phyloP scores from a whole-genome alignment of 2,113 vertebrate species.

The Gnathonemus longibarbis region DNA sequence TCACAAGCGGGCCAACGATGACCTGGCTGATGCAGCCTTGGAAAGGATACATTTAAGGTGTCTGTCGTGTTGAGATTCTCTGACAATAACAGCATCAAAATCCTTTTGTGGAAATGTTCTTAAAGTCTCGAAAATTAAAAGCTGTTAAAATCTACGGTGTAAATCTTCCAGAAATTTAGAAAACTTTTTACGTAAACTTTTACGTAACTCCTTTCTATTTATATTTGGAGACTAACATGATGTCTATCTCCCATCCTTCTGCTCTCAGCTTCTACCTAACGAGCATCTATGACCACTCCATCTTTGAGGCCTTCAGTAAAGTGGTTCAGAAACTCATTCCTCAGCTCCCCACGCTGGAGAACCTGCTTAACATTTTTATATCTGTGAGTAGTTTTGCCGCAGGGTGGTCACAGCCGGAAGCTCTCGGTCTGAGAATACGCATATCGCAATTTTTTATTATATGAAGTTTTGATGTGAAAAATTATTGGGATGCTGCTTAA shows the following conservation, averaged over 20 bases:
- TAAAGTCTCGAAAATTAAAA: background rate
- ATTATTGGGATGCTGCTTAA: background rate
- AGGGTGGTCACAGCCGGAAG: too few relatives aligned
- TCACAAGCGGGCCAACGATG: constrained; percentile 84
- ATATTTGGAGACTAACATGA: background rate
- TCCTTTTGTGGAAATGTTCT: background rate
- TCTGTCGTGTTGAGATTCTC: background rate
- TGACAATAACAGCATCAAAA: background rate
- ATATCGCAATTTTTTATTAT: background rate
- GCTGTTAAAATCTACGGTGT: too few relatives aligned
- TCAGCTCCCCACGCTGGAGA: constrained; percentile 81
- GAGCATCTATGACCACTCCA: constrained; percentile 86
- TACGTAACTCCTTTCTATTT: background rate
- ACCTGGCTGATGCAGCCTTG: constrained; percentile 78
- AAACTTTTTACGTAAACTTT: background rate
- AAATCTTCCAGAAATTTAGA: too few relatives aligned
- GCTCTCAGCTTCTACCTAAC: constrained; percentile 77
- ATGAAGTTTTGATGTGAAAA: background rate
- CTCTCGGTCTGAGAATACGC: background rate
- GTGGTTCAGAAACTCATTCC: constrained; percentile 86
- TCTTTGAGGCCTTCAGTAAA: constrained; percentile 89
- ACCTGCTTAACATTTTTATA: constrained; percentile 85
- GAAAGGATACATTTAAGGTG: constrained; percentile 88
- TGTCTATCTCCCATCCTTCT: background rate
- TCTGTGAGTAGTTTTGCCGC: constrained; percentile 66